Conservation (phyloP, 2,113 vertebrate species). For the Ammodramus savannarum region DNA sequence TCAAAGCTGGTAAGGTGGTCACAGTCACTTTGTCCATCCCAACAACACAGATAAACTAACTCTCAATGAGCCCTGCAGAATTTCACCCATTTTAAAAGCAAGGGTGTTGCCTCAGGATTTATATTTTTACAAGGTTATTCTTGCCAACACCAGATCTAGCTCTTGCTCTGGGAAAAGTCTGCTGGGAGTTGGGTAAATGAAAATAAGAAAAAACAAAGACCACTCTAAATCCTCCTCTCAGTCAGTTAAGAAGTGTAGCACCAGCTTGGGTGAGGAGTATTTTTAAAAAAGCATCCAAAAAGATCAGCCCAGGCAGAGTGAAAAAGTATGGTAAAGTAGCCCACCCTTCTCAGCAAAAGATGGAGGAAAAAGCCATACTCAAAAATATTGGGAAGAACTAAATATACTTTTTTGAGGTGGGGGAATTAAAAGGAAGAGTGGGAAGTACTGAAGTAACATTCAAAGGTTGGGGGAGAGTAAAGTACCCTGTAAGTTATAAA, state of each 20-base stretch:
- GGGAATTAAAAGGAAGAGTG: neutral
- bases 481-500: conserved; percentile 68
- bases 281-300: conserved; percentile 50
- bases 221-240: conserved; percentile 36
- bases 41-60: neutral
- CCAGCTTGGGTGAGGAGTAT: conserved; percentile 51
- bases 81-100: neutral
- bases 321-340: conserved; percentile 30
- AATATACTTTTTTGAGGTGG: conserved; percentile 8
- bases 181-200: conserved; percentile 1
- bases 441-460: conserved; percentile 56
- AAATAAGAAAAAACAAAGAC: conserved; percentile 12
- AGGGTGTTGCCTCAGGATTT: neutral
- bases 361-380: conserved; percentile 33
- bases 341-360: conserved; percentile 8
- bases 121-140: neutral
- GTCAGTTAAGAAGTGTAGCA: conserved; percentile 57
- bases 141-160: neutral
- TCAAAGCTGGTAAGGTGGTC: neutral
- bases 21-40: conserved; percentile 4
- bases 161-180: conserved; percentile 41
- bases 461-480: conserved; percentile 53
- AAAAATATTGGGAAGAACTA: conserved; percentile 53
- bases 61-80: neutral
- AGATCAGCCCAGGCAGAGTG: conserved; percentile 31